Conservation (phyloP, 2,888 invertebrate genomes). For the Polymixis lichenea region DNA sequence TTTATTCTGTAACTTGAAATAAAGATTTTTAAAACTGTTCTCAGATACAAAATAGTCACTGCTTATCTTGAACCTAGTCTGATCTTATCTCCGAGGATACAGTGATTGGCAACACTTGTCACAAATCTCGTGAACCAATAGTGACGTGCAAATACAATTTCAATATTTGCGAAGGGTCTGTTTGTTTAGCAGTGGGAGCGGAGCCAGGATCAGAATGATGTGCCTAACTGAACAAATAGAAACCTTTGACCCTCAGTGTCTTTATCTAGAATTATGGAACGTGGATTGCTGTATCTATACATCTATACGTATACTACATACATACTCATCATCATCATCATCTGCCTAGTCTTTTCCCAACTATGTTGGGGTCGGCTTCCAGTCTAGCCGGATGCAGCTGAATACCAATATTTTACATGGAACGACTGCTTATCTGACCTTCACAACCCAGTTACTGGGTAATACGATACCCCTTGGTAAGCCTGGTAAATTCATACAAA, state of each 20-base stretch:
- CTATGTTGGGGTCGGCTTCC: too few species aligned
- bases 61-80: background rate
- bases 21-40: background rate
- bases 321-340: too few species aligned
- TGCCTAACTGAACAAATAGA: slow-evolving; percentile 40
- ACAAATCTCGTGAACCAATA: slow-evolving; percentile 51
- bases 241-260: slow-evolving; percentile 25
- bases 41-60: background rate
- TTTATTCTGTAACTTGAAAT: background rate
- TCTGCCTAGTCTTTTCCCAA: too few species aligned
- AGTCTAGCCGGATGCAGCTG: too few species aligned
- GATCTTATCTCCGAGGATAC: slow-evolving; percentile 7
- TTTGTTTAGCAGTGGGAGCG: slow-evolving; percentile 44
- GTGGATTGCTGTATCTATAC: background rate
- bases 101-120: slow-evolving; percentile 52
- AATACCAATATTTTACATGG: too few species aligned
- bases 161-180: slow-evolving; percentile 65
- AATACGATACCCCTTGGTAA: too few species aligned
- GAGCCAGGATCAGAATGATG: slow-evolving; percentile 43
- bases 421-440: too few species aligned
- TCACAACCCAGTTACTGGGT: too few species aligned
- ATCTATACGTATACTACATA: too few species aligned
- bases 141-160: slow-evolving; percentile 58
- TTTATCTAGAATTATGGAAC: slow-evolving; percentile 14
- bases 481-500: too few species aligned